These are phyloP conservation scores for Tetanocera ferruginea DNA, from an alignment of 2,888 invertebrate species.

Conservation along the genomic window DNA sequence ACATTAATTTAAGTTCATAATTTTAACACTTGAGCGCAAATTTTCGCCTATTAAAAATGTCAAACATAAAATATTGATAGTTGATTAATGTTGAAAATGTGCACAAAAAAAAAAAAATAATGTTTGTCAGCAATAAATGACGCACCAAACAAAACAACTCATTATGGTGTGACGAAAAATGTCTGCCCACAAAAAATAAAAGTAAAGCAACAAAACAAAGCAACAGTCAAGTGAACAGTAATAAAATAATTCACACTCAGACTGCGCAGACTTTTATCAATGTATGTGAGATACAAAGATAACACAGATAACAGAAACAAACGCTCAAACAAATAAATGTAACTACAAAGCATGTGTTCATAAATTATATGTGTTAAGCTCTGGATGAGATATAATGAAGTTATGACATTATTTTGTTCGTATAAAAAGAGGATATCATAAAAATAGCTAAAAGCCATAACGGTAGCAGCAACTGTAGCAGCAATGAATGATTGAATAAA, in stretches of 20 bases:
- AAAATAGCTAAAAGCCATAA: not conserved
- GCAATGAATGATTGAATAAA: not conserved
- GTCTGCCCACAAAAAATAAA: not conserved
- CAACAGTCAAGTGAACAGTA: not conserved
- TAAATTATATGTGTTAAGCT: not conserved
- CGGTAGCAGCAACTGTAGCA: not conserved
- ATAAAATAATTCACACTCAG: not conserved
- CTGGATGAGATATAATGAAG: conserved; percentile 11
- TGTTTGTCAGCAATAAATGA: not conserved
- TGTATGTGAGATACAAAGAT: not conserved
- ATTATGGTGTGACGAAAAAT: not conserved
- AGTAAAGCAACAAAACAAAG: not conserved
- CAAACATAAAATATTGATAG: too few species aligned
- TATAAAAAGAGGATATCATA: not conserved
- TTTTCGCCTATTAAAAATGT: too few species aligned
- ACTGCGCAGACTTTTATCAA: not conserved
- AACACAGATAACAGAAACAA: not conserved
- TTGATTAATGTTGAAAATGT: too few species aligned
- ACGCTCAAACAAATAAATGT: not conserved
- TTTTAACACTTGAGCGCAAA: too few species aligned
- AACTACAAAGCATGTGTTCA: not conserved
- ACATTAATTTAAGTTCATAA: too few species aligned
- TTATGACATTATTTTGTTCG: not conserved
- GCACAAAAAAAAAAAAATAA: not conserved
- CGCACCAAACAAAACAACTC: not conserved